Conservation (phyloP, 2,797 vertebrate species). For the Semaprochilodus insignis region DNA sequence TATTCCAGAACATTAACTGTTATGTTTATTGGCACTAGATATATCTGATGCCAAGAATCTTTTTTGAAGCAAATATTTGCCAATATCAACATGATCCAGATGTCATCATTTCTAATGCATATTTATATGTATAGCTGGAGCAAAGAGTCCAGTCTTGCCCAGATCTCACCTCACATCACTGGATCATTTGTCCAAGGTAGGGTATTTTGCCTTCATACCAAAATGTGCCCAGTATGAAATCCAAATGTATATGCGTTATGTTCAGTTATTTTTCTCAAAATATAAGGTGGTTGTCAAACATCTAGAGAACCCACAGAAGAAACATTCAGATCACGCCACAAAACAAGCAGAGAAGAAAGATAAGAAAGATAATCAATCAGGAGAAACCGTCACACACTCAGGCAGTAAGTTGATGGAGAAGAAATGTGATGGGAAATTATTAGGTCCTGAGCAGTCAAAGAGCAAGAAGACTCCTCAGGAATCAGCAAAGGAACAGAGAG, state of each 20-base stretch:
- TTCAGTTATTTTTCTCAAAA: background rate
- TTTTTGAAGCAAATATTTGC: no score
- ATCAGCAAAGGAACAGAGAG: conserved; percentile 59
- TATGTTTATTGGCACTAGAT: no score
- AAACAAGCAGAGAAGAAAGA: background rate
- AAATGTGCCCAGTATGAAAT: background rate
- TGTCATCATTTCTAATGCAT: no score
- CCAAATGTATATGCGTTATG: no score
- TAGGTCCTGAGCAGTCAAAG: background rate
- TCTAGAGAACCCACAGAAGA: background rate
- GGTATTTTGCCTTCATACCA: background rate
- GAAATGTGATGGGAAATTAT: conserved; percentile 21
- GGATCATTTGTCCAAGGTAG: background rate
- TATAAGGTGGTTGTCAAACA: conserved; percentile 48
- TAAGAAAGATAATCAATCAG: conserved; percentile 16
- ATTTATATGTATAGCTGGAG: background rate
- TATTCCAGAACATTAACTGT: no score
- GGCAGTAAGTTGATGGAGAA: conserved; percentile 20
- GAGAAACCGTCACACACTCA: background rate
- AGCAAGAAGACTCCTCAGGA: conserved; percentile 47
- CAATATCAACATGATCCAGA: no score
- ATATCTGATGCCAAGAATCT: no score
- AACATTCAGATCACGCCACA: conserved; percentile 11
- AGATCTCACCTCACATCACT: background rate
- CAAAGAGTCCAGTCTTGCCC: background rate